These are phyloP conservation scores for Lobophora halterata DNA, from an alignment of 2,888 invertebrate species.

Conservation along the genomic window DNA sequence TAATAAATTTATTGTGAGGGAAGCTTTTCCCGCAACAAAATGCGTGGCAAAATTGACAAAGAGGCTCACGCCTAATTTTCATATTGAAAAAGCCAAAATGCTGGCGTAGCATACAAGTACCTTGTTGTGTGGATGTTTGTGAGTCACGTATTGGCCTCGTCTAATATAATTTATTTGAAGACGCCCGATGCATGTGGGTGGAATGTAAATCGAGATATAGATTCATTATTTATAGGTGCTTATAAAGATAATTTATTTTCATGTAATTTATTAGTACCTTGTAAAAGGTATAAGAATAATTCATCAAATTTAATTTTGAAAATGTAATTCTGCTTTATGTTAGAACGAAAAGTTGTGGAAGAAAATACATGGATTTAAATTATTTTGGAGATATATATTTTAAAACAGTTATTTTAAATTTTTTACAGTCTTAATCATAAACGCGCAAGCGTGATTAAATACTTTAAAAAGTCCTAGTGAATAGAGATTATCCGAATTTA, in stretches of 20 bases:
- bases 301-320: too few relatives aligned
- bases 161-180: constrained; percentile 75
- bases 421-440: too few relatives aligned
- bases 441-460: too few relatives aligned
- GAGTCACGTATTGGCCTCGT: constrained; percentile 72
- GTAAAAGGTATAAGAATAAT: too few relatives aligned
- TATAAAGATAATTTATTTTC: too few relatives aligned
- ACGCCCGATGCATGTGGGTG: constrained; percentile 56
- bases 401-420: too few relatives aligned
- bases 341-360: too few relatives aligned
- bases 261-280: too few relatives aligned
- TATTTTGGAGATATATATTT: too few relatives aligned
- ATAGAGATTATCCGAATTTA: constrained; percentile 74
- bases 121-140: constrained; percentile 55
- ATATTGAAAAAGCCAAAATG: constrained; percentile 55
- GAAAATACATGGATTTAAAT: too few relatives aligned
- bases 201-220: constrained; percentile 68
- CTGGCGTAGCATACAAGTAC: constrained; percentile 50
- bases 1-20: constrained; percentile 33
- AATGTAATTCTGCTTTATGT: too few relatives aligned
- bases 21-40: constrained; percentile 35
- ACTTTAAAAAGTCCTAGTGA: constrained; percentile 43
- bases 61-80: constrained; percentile 52
- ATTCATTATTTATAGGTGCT: constrained; percentile 46
- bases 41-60: constrained; percentile 43